Evolutionary conservation across 2,888 invertebrate genomes (phyloP).

Genomic region (Polylopha cassiicola): DNA sequence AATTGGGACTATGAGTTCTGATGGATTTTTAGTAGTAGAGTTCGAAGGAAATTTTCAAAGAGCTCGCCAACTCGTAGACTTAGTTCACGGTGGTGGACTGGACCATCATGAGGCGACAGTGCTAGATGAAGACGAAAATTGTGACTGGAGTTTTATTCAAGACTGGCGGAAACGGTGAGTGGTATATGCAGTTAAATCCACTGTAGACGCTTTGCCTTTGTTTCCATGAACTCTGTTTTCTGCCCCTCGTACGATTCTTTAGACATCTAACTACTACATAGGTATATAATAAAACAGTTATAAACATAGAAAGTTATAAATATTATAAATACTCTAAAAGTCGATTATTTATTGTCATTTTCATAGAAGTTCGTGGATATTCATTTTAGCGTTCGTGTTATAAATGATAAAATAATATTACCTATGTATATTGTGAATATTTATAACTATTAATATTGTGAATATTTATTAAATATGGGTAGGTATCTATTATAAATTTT

Average conservation of each 20-base stretch:
- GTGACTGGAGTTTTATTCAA: constrained; percentile 86
- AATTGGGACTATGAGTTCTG: constrained; percentile 59
- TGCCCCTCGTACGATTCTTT: constrained; percentile 43
- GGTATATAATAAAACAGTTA: too few relatives aligned
- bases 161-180: constrained; percentile 83
- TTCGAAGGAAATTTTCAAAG: constrained; percentile 79
- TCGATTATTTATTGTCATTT: too few relatives aligned
- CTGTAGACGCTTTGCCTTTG: constrained; percentile 41
- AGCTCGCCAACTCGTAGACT: constrained; percentile 79
- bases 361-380: too few relatives aligned
- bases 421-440: too few relatives aligned
- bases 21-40: constrained; percentile 79
- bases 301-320: too few relatives aligned
- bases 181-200: constrained; percentile 21
- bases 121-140: constrained; percentile 71
- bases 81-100: constrained; percentile 63
- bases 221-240: constrained; percentile 46
- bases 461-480: too few relatives aligned
- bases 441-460: too few relatives aligned
- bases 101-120: constrained; percentile 68
- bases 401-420: too few relatives aligned
- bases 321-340: too few relatives aligned
- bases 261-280: too few relatives aligned
- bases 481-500: too few relatives aligned
- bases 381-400: too few relatives aligned